A percentile compares a stretch with the other conserved stretches of the same genome.
Conservation (phyloP, 2,797 vertebrate genomes). For the Bradypodion pumilum region DNA sequence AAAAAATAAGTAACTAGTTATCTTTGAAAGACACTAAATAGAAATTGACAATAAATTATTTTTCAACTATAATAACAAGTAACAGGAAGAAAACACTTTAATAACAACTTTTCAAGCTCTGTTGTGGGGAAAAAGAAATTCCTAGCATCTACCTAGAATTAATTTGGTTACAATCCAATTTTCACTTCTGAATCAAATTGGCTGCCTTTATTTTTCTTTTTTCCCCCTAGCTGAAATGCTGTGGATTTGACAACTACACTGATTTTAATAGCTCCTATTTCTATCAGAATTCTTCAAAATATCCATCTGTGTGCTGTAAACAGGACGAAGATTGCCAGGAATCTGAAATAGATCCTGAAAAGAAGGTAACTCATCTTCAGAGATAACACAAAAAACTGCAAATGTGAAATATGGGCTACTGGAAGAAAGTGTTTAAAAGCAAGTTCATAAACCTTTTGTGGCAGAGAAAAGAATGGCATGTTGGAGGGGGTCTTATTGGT, state of each 20-base stretch:
- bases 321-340: neutral
- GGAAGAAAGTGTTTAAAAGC: neutral
- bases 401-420: neutral
- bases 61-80: too few species aligned
- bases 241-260: slow-evolving; percentile 44
- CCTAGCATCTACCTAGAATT: neutral
- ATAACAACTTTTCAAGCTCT: too few species aligned
- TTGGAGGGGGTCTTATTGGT: neutral
- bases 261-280: slow-evolving; percentile 48
- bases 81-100: too few species aligned
- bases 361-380: neutral
- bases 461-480: neutral
- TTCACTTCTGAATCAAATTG: neutral
- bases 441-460: neutral
- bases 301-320: slow-evolving; percentile 25
- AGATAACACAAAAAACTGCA: neutral
- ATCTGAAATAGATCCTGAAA: neutral
- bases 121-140: neutral
- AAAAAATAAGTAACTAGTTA: too few species aligned
- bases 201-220: neutral
- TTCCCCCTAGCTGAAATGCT: slow-evolving; percentile 44
- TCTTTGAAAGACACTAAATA: too few species aligned
- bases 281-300: slow-evolving; percentile 10
- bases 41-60: too few species aligned
- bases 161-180: neutral